Percentiles rank a stretch among this genome's conserved stretches.
Evolutionary conservation across 2,113 vertebrate species (phyloP).

Genomic region (Todiramphus chloris): DNA sequence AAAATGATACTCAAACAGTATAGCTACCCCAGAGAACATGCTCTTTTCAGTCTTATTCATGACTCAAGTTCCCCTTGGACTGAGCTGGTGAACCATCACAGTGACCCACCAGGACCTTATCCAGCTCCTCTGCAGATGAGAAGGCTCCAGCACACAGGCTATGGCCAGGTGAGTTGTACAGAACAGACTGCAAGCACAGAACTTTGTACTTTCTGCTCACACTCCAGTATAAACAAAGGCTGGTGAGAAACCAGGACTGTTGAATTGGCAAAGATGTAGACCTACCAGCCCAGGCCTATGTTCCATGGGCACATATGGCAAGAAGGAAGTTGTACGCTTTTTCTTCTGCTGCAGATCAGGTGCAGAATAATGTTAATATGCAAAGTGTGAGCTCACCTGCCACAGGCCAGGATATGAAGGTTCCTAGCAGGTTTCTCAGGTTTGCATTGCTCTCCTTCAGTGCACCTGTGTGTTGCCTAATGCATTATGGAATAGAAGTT

Average conservation of each 20-base stretch:
- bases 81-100: not conserved
- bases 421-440: not conserved
- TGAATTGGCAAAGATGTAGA: not conserved
- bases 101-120: not conserved
- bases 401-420: not conserved
- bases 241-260: not conserved
- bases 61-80: not conserved
- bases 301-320: not conserved
- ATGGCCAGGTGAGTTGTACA: not conserved
- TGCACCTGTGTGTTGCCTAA: not conserved
- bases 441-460: not conserved
- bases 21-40: not conserved
- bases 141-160: not conserved
- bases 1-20: not conserved
- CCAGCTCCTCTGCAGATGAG: not conserved
- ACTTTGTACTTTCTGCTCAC: not conserved
- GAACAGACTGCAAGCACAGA: not conserved
- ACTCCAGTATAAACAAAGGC: not conserved
- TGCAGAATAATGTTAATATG: not conserved
- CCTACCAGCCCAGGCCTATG: not conserved
- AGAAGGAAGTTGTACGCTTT: not conserved
- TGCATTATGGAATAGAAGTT: not conserved
- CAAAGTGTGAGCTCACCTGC: not conserved
- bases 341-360: not conserved
- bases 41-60: not conserved